These are phyloP conservation scores for Glaucidium brasilianum DNA, from an alignment of 2,113 vertebrate species.

Conservation along the genomic window DNA sequence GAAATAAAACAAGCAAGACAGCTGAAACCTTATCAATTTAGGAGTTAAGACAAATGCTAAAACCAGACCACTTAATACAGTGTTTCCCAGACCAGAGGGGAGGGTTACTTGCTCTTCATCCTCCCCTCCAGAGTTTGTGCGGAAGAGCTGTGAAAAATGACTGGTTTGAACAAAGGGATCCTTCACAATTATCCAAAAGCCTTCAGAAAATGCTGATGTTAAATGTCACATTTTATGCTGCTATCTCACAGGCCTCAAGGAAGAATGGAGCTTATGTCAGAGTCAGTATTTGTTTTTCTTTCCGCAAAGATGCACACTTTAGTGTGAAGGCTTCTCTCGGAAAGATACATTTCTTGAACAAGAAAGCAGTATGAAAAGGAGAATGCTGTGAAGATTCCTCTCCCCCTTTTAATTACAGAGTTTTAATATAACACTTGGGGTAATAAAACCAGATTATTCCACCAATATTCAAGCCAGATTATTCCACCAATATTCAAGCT, in stretches of 20 bases:
- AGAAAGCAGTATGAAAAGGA: not conserved
- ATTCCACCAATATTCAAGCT: not conserved
- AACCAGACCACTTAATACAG: not conserved
- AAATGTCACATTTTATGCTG: constrained; percentile 45
- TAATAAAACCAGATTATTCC: not conserved
- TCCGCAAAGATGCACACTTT: not conserved
- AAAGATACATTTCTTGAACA: not conserved
- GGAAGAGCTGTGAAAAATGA: constrained; percentile 12
- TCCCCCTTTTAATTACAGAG: not conserved
- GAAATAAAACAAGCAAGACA: not conserved
- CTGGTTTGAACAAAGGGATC: constrained; percentile 38
- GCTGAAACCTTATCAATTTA: not conserved
- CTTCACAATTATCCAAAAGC: constrained; percentile 22
- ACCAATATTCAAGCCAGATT: not conserved
- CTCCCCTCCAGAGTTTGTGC: not conserved
- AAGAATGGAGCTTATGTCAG: constrained; percentile 37
- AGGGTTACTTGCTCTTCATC: not conserved
- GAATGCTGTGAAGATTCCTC: not conserved
- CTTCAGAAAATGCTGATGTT: constrained; percentile 46
- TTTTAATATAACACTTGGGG: not conserved
- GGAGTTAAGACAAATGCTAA: not conserved
- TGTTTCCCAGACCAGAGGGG: not conserved
- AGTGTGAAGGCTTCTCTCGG: not conserved
- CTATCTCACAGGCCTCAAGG: constrained; percentile 28
- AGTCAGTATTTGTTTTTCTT: not conserved